Percentiles rank a stretch among this genome's conserved stretches.
These are phyloP conservation scores for Luehdorfia chinensis DNA, from an alignment of 1,140 invertebrate genomes.

Conservation along the genomic window DNA sequence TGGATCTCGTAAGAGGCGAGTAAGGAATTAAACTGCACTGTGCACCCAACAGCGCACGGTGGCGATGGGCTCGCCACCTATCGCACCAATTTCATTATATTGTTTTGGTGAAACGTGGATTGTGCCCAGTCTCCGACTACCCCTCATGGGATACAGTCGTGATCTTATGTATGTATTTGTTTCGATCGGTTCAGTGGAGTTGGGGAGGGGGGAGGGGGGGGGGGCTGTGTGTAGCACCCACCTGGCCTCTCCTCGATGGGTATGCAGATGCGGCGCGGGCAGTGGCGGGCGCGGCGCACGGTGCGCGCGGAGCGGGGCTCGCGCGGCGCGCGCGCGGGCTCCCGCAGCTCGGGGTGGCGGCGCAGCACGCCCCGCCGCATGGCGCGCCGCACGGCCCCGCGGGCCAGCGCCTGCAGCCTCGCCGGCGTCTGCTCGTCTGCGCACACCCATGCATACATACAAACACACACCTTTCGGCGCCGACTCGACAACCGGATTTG, in stretches of 20 bases:
- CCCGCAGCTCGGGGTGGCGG: constrained; percentile 43
- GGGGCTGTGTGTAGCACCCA: not conserved
- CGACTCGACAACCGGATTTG: too few species aligned
- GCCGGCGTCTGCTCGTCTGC: constrained; percentile 42
- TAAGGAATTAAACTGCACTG: too few species aligned
- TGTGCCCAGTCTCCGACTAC: too few species aligned
- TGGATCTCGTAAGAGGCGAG: too few species aligned
- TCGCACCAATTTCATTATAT: too few species aligned
- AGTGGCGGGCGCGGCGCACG: constrained; percentile 21
- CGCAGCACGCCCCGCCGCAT: constrained; percentile 37
- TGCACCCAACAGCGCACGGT: too few species aligned
- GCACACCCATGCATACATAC: not conserved
- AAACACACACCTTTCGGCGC: not conserved
- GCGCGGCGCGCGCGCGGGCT: constrained; percentile 30
- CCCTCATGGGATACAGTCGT: too few species aligned
- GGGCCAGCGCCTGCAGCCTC: constrained; percentile 43
- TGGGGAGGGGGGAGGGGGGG: too few species aligned
- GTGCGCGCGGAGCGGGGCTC: constrained; percentile 19
- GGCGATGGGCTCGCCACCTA: too few species aligned
- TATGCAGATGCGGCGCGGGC: constrained; percentile 57
- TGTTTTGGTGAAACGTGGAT: too few species aligned
- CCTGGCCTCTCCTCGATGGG: constrained; percentile 32
- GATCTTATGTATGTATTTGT: too few species aligned
- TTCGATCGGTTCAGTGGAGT: too few species aligned
- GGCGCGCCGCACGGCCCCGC: constrained; percentile 32